Base-by-base conservation (phyloP, 1,140 invertebrate genomes). In the Saxidomus purpurata region DNA sequence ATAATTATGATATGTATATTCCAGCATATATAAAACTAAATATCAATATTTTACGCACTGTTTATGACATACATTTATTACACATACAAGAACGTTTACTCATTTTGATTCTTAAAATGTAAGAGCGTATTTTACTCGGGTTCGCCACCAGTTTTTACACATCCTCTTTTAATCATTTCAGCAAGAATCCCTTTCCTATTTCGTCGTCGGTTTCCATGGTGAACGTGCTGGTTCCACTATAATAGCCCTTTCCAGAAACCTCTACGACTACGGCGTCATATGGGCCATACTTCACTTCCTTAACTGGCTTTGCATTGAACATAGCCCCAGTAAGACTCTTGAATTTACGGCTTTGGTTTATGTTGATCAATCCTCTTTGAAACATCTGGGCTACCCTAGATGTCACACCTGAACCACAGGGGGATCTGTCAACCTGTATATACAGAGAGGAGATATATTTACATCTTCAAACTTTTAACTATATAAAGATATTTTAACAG, bases 401-500 rank as follows among this genome's bases (percentile, higher is more conserved):
- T 11, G 95, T 92, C 0, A 92, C 91, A 8, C 95, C 95, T 0
- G 95, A 96, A 0, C 95, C 95, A 69, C 92, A 93, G 0, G 95
- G 95, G 28, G 94, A 93, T 55, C 95, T 89, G 74, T 95, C 95
- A 17, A 95, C 93, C 95, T 96, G 91, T 59, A n/a, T n/a, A n/a
- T n/a, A n/a, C n/a, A n/a, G n/a, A n/a, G n/a, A n/a, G n/a, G n/a
- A n/a, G n/a, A n/a, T n/a, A n/a, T n/a, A n/a, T n/a, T n/a, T n/a
- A n/a, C n/a, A n/a, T n/a, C n/a, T n/a, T n/a, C n/a, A n/a, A n/a
- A n/a, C n/a, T n/a, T n/a, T n/a, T n/a, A n/a, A n/a, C n/a, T n/a
- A n/a, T n/a, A n/a, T n/a, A n/a, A n/a, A n/a, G n/a, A n/a, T n/a
- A n/a, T n/a, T n/a, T n/a, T n/a, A n/a, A n/a, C n/a, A n/a, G n/a